Percentiles rank a stretch among this genome's conserved stretches.
These are phyloP conservation scores for Stomorhina lunata DNA, from an alignment of 2,888 invertebrate species.

Conservation along the genomic window DNA sequence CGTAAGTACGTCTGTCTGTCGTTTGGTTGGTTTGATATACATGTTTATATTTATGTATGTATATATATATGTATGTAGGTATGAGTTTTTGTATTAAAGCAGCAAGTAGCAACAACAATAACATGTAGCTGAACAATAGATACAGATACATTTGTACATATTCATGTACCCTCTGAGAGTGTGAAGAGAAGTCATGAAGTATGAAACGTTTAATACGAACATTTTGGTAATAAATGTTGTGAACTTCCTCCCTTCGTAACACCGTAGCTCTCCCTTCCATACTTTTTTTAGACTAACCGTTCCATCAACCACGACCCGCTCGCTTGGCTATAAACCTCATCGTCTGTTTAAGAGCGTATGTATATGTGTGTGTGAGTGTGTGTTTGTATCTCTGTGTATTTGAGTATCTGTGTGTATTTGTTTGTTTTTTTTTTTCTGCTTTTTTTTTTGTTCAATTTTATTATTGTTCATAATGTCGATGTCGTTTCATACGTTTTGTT, in stretches of 20 bases:
- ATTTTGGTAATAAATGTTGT: conserved; percentile 55
- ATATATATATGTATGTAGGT: background rate
- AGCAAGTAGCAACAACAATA: conserved; percentile 19
- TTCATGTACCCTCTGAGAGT: too few relatives aligned
- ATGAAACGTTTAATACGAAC: conserved; percentile 56
- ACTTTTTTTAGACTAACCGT: background rate
- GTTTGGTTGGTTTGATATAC: background rate
- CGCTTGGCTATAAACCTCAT: background rate
- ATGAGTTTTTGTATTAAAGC: conserved; percentile 26
- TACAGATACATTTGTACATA: background rate
- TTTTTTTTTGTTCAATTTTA: conserved; percentile 51
- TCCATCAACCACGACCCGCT: conserved; percentile 7
- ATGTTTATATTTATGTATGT: background rate
- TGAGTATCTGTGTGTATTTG: conserved; percentile 7
- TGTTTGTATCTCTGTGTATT: background rate
- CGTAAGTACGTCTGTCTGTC: too few relatives aligned
- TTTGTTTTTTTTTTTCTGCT: conserved; percentile 19
- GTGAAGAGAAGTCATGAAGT: conserved; percentile 39
- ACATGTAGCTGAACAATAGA: background rate
- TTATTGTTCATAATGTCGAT: conserved; percentile 60
- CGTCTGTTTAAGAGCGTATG: conserved; percentile 13
- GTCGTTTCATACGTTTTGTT: conserved; percentile 65
- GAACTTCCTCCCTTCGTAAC: conserved; percentile 17
- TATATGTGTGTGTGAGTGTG: background rate
- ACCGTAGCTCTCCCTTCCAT: background rate